These are phyloP conservation scores for Stylophora pistillata DNA, from an alignment of 64 coral and sea anemone species.

Conservation along the genomic window DNA sequence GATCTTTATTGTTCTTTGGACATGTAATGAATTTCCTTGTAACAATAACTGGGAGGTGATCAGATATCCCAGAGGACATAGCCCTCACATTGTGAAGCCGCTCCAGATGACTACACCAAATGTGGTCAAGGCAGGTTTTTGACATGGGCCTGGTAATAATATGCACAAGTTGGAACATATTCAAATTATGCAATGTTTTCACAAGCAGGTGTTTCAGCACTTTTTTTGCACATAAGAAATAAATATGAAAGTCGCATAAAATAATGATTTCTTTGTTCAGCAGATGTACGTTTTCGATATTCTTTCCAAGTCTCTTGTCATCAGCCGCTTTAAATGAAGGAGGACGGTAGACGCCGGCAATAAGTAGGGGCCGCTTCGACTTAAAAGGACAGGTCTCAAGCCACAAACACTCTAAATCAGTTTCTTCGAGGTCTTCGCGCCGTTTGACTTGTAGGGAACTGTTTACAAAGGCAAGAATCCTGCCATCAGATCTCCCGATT, in stretches of 20 bases:
- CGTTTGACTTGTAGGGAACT: not conserved
- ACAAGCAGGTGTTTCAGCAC: conserved; percentile 59
- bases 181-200: conserved; percentile 58
- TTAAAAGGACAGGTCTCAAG: too few relatives aligned
- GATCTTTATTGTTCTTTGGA: too few relatives aligned
- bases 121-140: conserved; percentile 67
- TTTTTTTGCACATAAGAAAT: not conserved
- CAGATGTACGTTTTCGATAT: conserved; percentile 63
- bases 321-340: too few relatives aligned
- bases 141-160: conserved; percentile 58
- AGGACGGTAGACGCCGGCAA: too few relatives aligned
- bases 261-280: too few relatives aligned
- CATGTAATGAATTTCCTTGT: too few relatives aligned
- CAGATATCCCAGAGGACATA: too few relatives aligned
- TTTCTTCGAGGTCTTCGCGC: conserved; percentile 50
- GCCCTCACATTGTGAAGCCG: conserved; percentile 26
- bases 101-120: conserved; percentile 69
- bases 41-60: too few relatives aligned
- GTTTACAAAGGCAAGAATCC: conserved; percentile 55
- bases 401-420: conserved; percentile 2
- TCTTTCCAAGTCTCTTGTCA: too few relatives aligned
- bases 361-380: conserved; percentile 52
- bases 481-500: conserved; percentile 39
- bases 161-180: conserved; percentile 67
- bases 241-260: too few relatives aligned